Base-by-base conservation (phyloP, 2,113 vertebrate genomes). In the Aramus guarauna region DNA sequence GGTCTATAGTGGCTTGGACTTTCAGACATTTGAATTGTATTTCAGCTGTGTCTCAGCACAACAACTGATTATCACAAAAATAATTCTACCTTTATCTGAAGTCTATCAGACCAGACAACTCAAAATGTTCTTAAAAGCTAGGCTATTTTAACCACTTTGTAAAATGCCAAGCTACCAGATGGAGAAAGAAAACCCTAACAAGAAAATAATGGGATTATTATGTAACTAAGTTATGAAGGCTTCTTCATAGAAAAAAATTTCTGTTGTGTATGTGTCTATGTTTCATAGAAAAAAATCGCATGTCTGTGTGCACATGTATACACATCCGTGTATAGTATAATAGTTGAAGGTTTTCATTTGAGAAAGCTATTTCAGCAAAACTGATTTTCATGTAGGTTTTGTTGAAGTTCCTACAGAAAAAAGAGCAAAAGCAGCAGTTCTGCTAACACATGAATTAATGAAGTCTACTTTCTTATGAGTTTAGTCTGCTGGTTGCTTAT, bases 121-220 rank as follows among this genome's bases (percentile, higher is more conserved):
- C 53, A n/a, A 95, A 92, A 85, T 36, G 37, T 39, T 85, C 96
- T 90, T 62, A 74, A 85, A 81, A 77, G 73, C 45, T 34, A 58
- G 24, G 30, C 24, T 92, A 74, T 74, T 71, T 56, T 71, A 94
- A 73, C 19, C 13, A 48, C 36, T 76, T 71, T 27, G 15, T 56
- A 78, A 64, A 77, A 75, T 59, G 43, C 47, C 81, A 75, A 30
- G 43, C 53, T 80, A 80, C 32, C 56, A 72, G 39, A 29, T 43
- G 19, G 34, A 80, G 72, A 87, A 71, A 75, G 60, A 83, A 91
- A 91, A 68, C 6, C 12, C n/a, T 29, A 55, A 14, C 17, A 92
- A 75, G 63, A 78, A 73, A 85, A 87, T 45, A 88, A 73, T 29
- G 32, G 26, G 30, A 64, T 69, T 78, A 55, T 43, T 55, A 45